Conservation (phyloP, 2,888 invertebrate species). For the Drepanosiphum platanoidis region DNA sequence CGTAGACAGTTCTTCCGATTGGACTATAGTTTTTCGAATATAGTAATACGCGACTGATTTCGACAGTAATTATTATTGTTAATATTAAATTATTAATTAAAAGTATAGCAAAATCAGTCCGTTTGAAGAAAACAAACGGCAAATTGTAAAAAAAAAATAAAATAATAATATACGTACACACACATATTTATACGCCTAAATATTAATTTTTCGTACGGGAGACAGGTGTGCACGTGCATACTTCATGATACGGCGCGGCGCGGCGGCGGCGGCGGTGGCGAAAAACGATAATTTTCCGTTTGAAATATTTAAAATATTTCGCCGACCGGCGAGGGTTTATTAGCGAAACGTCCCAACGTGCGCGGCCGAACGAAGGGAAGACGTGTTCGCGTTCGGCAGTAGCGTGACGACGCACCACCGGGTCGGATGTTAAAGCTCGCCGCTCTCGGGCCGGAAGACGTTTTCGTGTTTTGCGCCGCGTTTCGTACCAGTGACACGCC, state of each 20-base stretch:
- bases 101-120: too few relatives aligned
- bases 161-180: too few relatives aligned
- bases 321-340: neutral
- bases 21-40: too few relatives aligned
- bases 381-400: slow-evolving; percentile 40
- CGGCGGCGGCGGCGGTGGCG: neutral
- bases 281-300: neutral
- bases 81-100: too few relatives aligned
- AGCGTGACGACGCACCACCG: slow-evolving; percentile 53
- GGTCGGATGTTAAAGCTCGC: slow-evolving; percentile 45
- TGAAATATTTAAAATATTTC: neutral
- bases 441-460: slow-evolving; percentile 7
- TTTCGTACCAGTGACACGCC: neutral
- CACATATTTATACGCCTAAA: too few relatives aligned
- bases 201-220: too few relatives aligned
- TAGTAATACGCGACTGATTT: too few relatives aligned
- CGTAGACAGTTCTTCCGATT: too few relatives aligned
- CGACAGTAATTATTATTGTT: too few relatives aligned
- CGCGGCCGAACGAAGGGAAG: neutral
- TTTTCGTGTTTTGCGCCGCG: neutral
- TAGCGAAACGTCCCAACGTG: slow-evolving; percentile 20
- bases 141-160: too few relatives aligned
- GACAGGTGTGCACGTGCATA: too few relatives aligned
- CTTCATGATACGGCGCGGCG: neutral
- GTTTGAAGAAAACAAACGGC: too few relatives aligned